A percentile compares a stretch with the other conserved stretches of the same genome.
Conservation (phyloP, 1,140 invertebrate genomes). For the Camponotus vicinus region DNA sequence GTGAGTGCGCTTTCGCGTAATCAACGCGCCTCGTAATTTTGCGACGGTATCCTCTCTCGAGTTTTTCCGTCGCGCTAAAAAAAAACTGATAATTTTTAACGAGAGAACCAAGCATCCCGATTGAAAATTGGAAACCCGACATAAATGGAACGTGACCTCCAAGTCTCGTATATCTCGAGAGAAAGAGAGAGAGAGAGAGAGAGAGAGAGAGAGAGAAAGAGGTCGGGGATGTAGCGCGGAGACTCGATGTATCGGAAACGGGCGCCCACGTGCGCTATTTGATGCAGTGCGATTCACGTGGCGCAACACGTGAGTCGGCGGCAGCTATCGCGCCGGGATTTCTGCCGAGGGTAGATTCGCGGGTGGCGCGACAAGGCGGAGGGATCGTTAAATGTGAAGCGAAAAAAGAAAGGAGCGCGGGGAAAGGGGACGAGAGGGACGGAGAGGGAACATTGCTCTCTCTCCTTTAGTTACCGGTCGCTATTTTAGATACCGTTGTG, state of each 20-base stretch:
- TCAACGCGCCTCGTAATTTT: constrained; percentile 11
- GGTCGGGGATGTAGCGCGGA: constrained; percentile 14
- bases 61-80: neutral
- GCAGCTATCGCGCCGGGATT: constrained; percentile 3
- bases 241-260: constrained; percentile 19
- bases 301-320: constrained; percentile 51
- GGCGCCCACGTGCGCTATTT: constrained; percentile 46
- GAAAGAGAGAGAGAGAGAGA: too few species aligned
- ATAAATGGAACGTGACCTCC: constrained; percentile 49
- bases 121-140: constrained; percentile 34
- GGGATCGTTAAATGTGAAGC: constrained; percentile 30
- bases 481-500: neutral
- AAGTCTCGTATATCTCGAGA: constrained; percentile 7
- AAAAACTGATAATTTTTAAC: too few species aligned
- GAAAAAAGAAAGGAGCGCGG: neutral
- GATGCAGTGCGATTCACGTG: constrained; percentile 53
- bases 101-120: neutral
- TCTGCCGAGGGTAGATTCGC: constrained; percentile 43
- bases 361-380: constrained; percentile 3
- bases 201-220: too few species aligned
- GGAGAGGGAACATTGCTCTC: neutral
- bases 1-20: neutral
- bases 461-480: neutral
- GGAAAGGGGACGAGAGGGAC: neutral
- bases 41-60: neutral